phyloP scores from a whole-genome alignment of 2,888 invertebrate genomes.

The Empis livida region DNA sequence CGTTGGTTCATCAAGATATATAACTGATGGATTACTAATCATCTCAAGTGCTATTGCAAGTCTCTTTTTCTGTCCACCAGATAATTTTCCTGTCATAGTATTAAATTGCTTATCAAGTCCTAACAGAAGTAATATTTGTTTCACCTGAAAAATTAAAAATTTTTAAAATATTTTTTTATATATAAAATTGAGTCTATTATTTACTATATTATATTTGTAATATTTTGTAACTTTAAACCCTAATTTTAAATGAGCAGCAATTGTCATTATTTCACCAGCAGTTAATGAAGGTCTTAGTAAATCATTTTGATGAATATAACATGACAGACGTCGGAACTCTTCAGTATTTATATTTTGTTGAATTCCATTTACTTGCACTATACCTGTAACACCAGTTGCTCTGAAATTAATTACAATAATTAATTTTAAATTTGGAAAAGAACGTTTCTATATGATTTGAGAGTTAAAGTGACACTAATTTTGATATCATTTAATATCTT shows the following conservation, averaged over 20 bases:
- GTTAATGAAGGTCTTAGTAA: conserved; percentile 61
- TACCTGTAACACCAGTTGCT: conserved; percentile 56
- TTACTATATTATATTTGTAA: conserved; percentile 58
- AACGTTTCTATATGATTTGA: too few relatives aligned
- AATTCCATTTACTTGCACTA: conserved; percentile 58
- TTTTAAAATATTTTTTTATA: not conserved
- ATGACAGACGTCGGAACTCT: conserved; percentile 58
- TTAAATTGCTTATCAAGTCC: conserved; percentile 55
- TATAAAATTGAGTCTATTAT: too few relatives aligned
- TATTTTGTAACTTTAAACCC: conserved; percentile 53
- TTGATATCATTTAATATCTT: too few relatives aligned
- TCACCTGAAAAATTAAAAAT: conserved; percentile 42
- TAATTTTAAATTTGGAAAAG: too few relatives aligned
- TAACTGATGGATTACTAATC: conserved; percentile 73
- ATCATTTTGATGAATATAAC: conserved; percentile 79
- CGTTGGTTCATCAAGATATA: conserved; percentile 82
- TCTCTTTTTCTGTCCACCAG: conserved; percentile 75
- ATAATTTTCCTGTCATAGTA: conserved; percentile 57
- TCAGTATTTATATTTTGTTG: conserved; percentile 44
- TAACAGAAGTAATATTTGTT: conserved; percentile 58
- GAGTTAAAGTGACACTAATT: too few relatives aligned
- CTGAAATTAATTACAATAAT: conserved; percentile 31
- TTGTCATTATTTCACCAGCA: conserved; percentile 68
- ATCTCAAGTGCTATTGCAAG: conserved; percentile 72
- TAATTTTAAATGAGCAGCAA: conserved; percentile 70